phyloP scores from a whole-genome alignment of 1,140 invertebrate species.

The Reticulitermes speratus region DNA sequence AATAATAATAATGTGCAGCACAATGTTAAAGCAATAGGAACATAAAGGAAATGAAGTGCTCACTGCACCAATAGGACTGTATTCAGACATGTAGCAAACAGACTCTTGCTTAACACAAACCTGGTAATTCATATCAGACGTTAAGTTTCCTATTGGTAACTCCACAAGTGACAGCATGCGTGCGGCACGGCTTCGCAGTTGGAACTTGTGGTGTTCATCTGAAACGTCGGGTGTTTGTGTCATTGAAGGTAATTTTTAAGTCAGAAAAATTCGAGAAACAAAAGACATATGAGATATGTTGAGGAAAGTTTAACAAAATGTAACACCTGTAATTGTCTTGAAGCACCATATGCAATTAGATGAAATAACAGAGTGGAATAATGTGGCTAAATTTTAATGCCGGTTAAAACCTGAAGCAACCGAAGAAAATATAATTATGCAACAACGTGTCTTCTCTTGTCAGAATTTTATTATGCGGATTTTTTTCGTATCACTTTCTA shows the following conservation, averaged over 20 bases:
- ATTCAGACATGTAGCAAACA: too few relatives aligned
- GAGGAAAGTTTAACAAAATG: neutral
- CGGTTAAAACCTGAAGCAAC: too few relatives aligned
- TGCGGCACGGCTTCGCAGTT: neutral
- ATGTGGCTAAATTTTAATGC: too few relatives aligned
- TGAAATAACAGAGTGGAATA: neutral
- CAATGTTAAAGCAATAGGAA: too few relatives aligned
- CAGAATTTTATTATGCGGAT: too few relatives aligned
- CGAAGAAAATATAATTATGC: too few relatives aligned
- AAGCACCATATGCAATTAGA: neutral
- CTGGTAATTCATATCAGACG: neutral
- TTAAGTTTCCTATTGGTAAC: constrained; percentile 27
- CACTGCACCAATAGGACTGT: too few relatives aligned
- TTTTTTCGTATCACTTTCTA: too few relatives aligned
- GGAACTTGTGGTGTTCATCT: constrained; percentile 25
- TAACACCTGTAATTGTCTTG: neutral
- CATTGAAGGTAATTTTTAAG: neutral
- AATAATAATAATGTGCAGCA: too few relatives aligned
- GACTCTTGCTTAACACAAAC: neutral
- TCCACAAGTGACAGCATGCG: constrained; percentile 33
- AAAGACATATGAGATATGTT: neutral
- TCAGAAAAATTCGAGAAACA: neutral
- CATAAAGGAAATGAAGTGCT: too few relatives aligned
- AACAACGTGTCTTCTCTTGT: too few relatives aligned
- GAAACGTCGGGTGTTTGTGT: constrained; percentile 4